Percentiles rank a stretch among this genome's conserved stretches.
phyloP scores from a whole-genome alignment of 2,797 vertebrate species.

The Xenopus petersii region DNA sequence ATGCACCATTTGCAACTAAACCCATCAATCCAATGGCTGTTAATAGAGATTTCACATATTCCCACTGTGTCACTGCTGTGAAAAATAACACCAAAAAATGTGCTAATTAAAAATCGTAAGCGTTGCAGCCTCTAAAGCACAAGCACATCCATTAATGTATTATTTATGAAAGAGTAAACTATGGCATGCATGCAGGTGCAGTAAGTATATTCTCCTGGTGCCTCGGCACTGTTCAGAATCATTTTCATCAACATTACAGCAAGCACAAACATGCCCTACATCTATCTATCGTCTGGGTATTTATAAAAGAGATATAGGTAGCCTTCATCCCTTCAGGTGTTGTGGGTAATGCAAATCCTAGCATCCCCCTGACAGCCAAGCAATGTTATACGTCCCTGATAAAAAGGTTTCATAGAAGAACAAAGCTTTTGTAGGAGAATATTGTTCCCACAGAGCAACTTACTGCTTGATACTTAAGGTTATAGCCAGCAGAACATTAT shows the following conservation, averaged over 20 bases:
- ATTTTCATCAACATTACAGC: constrained; percentile 30
- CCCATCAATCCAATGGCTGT: constrained; percentile 39
- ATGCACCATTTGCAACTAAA: constrained; percentile 50
- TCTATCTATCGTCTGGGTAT: not conserved
- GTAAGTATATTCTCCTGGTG: not conserved
- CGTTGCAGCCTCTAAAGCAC: constrained; percentile 49
- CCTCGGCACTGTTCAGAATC: constrained; percentile 6
- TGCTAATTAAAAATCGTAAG: constrained; percentile 49
- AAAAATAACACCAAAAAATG: constrained; percentile 52
- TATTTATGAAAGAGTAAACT: constrained; percentile 54
- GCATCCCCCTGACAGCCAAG: too few relatives aligned
- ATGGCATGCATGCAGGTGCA: constrained; percentile 44
- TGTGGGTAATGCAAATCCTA: too few relatives aligned
- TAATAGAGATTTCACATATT: constrained; percentile 49
- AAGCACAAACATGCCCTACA: not conserved
- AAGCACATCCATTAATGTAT: constrained; percentile 51
- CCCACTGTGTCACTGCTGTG: constrained; percentile 39
- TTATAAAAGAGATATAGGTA: not conserved
- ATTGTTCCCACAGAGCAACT: too few relatives aligned
- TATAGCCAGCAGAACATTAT: too few relatives aligned
- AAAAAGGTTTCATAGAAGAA: too few relatives aligned
- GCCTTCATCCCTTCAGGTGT: too few relatives aligned
- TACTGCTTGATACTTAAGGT: too few relatives aligned
- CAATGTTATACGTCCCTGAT: too few relatives aligned
- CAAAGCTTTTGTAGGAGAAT: too few relatives aligned